These are phyloP conservation scores for Microchirus variegatus DNA, from an alignment of 2,797 vertebrate species.

Conservation along the genomic window DNA sequence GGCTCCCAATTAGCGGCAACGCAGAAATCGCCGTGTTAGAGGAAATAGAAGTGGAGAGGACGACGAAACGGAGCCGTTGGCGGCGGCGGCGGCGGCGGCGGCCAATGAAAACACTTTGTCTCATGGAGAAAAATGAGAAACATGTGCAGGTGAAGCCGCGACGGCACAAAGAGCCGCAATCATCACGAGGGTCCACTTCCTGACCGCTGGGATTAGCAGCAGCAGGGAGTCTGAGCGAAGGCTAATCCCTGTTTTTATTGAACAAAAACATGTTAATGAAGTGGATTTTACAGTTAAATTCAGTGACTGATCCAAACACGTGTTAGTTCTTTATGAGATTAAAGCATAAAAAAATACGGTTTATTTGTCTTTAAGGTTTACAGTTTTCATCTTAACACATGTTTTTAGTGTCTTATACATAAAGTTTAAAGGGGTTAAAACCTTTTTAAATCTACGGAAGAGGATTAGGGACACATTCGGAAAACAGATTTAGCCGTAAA, in stretches of 20 bases:
- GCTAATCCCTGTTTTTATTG: too few relatives aligned
- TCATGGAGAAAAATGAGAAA: constrained; percentile 80
- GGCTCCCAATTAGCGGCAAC: constrained; percentile 61
- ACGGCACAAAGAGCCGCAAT: constrained; percentile 50
- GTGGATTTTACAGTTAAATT: background rate
- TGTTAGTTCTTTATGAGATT: too few relatives aligned
- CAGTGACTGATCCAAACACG: background rate
- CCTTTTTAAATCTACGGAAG: too few relatives aligned
- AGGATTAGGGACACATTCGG: too few relatives aligned
- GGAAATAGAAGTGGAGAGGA: constrained; percentile 64
- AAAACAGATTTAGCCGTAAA: too few relatives aligned
- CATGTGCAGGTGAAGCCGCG: constrained; percentile 68
- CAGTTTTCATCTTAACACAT: too few relatives aligned
- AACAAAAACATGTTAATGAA: background rate
- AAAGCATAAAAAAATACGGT: too few relatives aligned
- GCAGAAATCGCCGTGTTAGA: constrained; percentile 55
- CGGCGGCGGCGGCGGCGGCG: constrained; percentile 24
- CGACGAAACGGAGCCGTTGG: constrained; percentile 52
- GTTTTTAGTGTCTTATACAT: too few relatives aligned
- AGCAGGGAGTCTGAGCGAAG: background rate
- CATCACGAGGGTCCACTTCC: constrained; percentile 72
- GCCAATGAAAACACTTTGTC: constrained; percentile 78
- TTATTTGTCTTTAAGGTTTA: too few relatives aligned
- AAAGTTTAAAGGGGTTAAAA: too few relatives aligned
- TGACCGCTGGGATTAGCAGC: constrained; percentile 47